phyloP scores from a whole-genome alignment of 2,888 invertebrate genomes.

The Neoascia interrupta region DNA sequence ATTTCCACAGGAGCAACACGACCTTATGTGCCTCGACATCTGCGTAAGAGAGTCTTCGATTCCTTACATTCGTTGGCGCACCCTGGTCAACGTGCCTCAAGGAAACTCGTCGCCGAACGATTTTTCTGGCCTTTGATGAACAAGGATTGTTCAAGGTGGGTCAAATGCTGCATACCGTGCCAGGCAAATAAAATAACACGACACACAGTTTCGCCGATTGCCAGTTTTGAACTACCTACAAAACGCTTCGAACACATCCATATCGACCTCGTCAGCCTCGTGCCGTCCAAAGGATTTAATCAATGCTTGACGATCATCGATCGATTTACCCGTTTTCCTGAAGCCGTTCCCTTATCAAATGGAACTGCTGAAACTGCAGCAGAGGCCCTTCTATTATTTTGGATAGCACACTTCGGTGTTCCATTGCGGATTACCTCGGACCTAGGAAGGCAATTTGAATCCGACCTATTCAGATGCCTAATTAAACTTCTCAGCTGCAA shows the following conservation, averaged over 20 bases:
- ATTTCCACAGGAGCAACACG: not conserved
- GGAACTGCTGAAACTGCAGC: slow-evolving; percentile 45
- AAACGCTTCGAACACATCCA: slow-evolving; percentile 16
- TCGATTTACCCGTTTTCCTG: slow-evolving; percentile 13
- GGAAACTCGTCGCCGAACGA: slow-evolving; percentile 1
- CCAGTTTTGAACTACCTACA: not conserved
- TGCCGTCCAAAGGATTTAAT: slow-evolving; percentile 8
- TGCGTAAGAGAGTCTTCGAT: no score
- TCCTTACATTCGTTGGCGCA: not conserved
- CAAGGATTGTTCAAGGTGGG: not conserved
- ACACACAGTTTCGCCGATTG: not conserved
- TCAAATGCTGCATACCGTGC: slow-evolving; percentile 8
- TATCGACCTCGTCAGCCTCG: slow-evolving; percentile 15
- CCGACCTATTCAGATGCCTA: slow-evolving; percentile 22
- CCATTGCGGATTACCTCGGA: no score
- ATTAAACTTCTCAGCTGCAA: slow-evolving; percentile 36
- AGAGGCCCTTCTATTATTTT: slow-evolving; percentile 66
- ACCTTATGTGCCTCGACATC: no score
- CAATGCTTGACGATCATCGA: slow-evolving; percentile 17
- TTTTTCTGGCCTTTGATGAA: slow-evolving; percentile 8
- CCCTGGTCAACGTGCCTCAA: not conserved
- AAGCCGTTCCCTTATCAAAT: slow-evolving; percentile 23
- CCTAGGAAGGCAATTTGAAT: slow-evolving; percentile 23
- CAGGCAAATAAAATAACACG: slow-evolving; percentile 5
- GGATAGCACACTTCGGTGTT: slow-evolving; percentile 78